phyloP scores from a whole-genome alignment of 2,113 vertebrate genomes.

The Sterrhoptilus dennistouni region DNA sequence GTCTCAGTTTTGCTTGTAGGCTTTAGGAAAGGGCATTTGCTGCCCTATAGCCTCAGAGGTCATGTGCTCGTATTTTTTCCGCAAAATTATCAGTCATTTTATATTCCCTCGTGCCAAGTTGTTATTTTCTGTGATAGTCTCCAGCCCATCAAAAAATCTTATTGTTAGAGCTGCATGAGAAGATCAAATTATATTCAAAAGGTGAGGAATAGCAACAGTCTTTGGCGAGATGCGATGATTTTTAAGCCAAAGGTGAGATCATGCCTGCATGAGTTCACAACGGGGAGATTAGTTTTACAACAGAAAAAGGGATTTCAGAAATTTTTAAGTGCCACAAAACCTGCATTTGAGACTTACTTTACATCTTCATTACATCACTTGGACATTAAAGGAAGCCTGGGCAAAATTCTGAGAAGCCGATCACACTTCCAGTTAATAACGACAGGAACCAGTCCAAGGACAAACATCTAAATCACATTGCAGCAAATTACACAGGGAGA shows the following conservation, averaged over 20 bases:
- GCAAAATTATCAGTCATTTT: conserved; percentile 36
- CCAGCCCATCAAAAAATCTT: background rate
- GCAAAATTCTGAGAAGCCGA: background rate
- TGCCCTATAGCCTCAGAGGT: conserved; percentile 13
- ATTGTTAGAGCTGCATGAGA: conserved; percentile 4
- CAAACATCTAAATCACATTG: background rate
- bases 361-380: conserved; percentile 16
- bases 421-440: background rate
- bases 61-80: background rate
- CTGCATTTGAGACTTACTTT: background rate
- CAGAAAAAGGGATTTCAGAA: background rate
- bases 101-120: conserved; percentile 7
- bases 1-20: background rate
- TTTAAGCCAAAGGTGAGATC: conserved; percentile 54
- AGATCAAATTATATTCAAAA: conserved; percentile 35
- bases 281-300: background rate
- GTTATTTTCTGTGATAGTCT: conserved; percentile 46
- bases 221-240: conserved; percentile 17
- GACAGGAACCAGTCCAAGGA: conserved; percentile 2
- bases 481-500: background rate
- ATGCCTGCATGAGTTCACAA: background rate
- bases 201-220: conserved; percentile 18
- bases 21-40: background rate
- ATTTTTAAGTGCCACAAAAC: background rate
- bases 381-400: background rate